These are phyloP conservation scores for Drosophila borealis DNA, from an alignment of 2,888 invertebrate species.

Conservation along the genomic window DNA sequence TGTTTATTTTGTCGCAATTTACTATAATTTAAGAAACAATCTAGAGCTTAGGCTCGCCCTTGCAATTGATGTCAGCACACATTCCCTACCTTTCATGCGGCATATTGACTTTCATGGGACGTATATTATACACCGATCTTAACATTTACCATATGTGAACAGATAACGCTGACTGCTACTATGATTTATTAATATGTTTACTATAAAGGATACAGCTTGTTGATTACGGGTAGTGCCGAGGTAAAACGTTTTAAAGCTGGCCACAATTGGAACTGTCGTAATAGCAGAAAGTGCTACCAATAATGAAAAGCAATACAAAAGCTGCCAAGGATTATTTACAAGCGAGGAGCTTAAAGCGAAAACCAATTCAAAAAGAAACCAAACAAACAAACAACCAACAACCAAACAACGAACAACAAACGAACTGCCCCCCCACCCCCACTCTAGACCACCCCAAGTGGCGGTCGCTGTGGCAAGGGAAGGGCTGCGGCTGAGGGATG, in stretches of 20 bases:
- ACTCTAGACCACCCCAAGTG: constrained; percentile 4
- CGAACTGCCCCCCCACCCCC: constrained; percentile 9
- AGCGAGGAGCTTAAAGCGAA: constrained; percentile 70
- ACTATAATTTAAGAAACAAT: too few relatives aligned
- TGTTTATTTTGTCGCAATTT: too few relatives aligned
- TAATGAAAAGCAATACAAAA: constrained; percentile 63
- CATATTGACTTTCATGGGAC: not conserved
- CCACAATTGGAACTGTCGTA: constrained; percentile 34
- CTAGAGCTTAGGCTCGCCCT: not conserved
- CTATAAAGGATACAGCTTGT: too few relatives aligned
- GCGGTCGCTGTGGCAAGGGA: constrained; percentile 29
- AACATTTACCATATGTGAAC: constrained; percentile 14
- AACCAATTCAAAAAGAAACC: constrained; percentile 65
- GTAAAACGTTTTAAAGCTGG: constrained; percentile 20
- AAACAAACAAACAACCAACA: constrained; percentile 35
- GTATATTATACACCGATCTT: not conserved
- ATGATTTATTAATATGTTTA: not conserved
- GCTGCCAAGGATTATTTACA: constrained; percentile 74
- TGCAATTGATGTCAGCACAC: not conserved
- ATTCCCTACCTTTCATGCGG: too few relatives aligned
- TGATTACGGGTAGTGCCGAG: too few relatives aligned
- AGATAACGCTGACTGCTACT: constrained; percentile 19
- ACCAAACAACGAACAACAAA: constrained; percentile 40
- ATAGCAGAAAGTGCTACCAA: constrained; percentile 24
- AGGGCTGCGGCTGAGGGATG: constrained; percentile 2